Evolutionary conservation across 2,113 vertebrate genomes (phyloP).

Genomic region (Pelusios castaneus): DNA sequence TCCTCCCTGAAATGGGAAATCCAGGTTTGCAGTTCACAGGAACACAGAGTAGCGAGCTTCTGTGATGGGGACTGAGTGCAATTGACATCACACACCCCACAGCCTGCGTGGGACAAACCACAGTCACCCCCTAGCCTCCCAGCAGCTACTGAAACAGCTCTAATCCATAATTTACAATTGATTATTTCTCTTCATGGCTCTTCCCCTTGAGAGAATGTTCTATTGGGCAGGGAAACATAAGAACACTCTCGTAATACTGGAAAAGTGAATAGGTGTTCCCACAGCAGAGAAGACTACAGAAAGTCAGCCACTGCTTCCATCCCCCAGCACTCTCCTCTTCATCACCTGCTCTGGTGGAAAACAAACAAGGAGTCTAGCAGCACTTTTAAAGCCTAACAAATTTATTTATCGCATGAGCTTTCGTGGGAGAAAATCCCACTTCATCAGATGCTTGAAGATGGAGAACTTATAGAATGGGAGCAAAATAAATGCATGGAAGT

Average conservation of each 20-base stretch:
- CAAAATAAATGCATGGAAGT: no score
- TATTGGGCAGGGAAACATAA: no score
- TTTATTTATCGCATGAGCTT: no score
- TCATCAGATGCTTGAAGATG: no score
- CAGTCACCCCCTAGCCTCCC: neutral
- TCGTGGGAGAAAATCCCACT: no score
- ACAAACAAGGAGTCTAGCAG: no score
- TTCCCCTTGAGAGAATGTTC: neutral
- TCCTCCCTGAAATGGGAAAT: slow-evolving; percentile 11
- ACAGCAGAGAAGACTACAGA: neutral
- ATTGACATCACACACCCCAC: neutral
- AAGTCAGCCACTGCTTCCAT: neutral
- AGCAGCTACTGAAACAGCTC: neutral
- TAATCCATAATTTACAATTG: neutral
- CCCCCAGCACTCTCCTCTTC: accelerated
- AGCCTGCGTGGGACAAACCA: neutral
- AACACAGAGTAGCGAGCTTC: neutral
- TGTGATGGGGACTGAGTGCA: accelerated
- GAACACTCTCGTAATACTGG: no score
- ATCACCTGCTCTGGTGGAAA: neutral
- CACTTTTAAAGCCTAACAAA: no score
- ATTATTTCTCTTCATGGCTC: neutral
- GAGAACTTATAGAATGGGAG: no score
- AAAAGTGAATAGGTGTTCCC: neutral
- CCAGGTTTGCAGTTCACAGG: neutral